Percentiles rank a stretch among this genome's conserved stretches.
These are phyloP conservation scores for Phalera bucephala DNA, from an alignment of 2,888 invertebrate genomes.

Conservation along the genomic window DNA sequence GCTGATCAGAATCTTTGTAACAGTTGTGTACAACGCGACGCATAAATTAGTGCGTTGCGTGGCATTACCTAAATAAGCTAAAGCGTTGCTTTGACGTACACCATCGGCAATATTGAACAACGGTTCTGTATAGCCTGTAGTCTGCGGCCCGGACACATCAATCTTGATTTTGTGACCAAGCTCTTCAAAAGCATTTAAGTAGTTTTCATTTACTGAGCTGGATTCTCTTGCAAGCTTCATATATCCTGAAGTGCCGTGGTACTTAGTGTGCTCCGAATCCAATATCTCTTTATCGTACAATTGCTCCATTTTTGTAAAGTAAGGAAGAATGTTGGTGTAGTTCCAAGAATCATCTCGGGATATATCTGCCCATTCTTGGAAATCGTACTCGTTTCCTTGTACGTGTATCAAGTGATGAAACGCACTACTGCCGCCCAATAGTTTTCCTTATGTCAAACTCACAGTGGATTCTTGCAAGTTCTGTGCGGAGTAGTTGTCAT, in stretches of 20 bases:
- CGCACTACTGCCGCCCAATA: too few species aligned
- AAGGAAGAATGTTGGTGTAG: too few species aligned
- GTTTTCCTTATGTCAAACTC: too few species aligned
- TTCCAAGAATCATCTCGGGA: too few species aligned
- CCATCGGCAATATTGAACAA: slow-evolving; percentile 27
- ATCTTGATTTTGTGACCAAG: slow-evolving; percentile 6
- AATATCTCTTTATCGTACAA: slow-evolving; percentile 2
- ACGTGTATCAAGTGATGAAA: too few species aligned
- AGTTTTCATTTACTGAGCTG: not conserved
- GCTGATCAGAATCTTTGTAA: too few species aligned
- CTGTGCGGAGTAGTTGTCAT: slow-evolving; percentile 10
- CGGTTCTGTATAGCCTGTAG: slow-evolving; percentile 22
- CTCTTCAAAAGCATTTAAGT: slow-evolving; percentile 6
- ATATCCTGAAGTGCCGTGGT: slow-evolving; percentile 8
- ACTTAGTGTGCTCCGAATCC: not conserved
- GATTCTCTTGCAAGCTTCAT: slow-evolving; percentile 3
- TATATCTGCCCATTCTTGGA: too few species aligned
- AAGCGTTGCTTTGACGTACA: slow-evolving; percentile 29
- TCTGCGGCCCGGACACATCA: not conserved
- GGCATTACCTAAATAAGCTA: slow-evolving; percentile 32
- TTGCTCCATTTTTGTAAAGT: too few species aligned
- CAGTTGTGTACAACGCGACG: too few species aligned
- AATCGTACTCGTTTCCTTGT: too few species aligned
- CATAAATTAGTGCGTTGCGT: too few species aligned
- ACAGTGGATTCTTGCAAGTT: slow-evolving; percentile 7